Evolutionary conservation across 2,888 invertebrate species (phyloP).

Genomic region (Oligia fasciuncula): DNA sequence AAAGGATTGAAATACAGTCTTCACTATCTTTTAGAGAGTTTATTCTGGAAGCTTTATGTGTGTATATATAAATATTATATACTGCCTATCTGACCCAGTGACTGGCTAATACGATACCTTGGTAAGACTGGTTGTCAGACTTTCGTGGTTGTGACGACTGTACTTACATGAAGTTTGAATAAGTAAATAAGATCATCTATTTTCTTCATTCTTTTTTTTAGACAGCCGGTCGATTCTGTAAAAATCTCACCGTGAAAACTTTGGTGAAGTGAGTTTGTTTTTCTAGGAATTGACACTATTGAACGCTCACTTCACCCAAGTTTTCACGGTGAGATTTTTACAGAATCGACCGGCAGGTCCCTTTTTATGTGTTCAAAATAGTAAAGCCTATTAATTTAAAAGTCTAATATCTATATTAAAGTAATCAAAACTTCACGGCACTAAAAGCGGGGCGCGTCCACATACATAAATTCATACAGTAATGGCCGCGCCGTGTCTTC

Average conservation of each 20-base stretch:
- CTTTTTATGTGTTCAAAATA: not conserved
- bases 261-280: no score
- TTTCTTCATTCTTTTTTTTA: not conserved
- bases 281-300: no score
- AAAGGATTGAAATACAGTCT: not conserved
- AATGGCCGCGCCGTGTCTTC: conserved; percentile 83
- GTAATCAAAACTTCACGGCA: conserved; percentile 27
- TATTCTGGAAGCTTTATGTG: not conserved
- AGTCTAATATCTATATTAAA: conserved; percentile 23
- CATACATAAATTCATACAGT: conserved; percentile 88
- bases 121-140: not conserved
- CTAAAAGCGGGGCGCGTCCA: conserved; percentile 52
- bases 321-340: no score
- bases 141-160: not conserved
- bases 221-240: no score
- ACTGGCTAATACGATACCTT: not conserved
- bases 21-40: not conserved
- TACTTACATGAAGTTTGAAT: not conserved
- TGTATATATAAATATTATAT: not conserved
- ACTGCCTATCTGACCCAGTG: not conserved
- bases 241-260: no score
- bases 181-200: not conserved
- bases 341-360: no score
- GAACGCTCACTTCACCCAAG: no score
- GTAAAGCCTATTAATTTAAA: not conserved